phyloP scores from a whole-genome alignment of 92 coral and sea anemone species.

The Muricea muricata region DNA sequence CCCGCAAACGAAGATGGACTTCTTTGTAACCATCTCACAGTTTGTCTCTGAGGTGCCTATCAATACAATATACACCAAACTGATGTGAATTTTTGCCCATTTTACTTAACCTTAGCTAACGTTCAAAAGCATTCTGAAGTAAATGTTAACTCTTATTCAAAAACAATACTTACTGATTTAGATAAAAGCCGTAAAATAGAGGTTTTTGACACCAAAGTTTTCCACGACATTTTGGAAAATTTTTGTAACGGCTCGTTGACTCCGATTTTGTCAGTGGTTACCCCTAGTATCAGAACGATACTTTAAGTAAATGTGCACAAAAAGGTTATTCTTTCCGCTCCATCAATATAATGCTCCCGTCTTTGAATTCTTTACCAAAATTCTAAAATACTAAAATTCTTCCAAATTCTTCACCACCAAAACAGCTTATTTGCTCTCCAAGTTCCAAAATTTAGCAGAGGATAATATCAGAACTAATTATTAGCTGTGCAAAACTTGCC shows the following conservation, averaged over 20 bases:
- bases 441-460: too few species aligned
- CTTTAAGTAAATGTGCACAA: neutral
- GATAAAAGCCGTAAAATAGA: neutral
- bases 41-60: neutral
- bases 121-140: neutral
- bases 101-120: neutral
- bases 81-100: neutral
- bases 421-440: too few species aligned
- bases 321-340: too few species aligned
- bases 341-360: too few species aligned
- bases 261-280: constrained; percentile 10
- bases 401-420: too few species aligned
- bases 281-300: neutral
- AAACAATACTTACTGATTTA: neutral
- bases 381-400: too few species aligned
- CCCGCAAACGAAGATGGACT: constrained; percentile 71
- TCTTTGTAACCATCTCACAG: constrained; percentile 69
- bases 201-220: constrained; percentile 28
- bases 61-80: neutral
- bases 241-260: neutral
- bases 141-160: neutral
- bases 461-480: too few species aligned
- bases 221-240: constrained; percentile 14
- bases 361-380: too few species aligned
- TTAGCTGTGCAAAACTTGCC: too few species aligned